phyloP scores from a whole-genome alignment of 2,888 invertebrate genomes.

The Shargacucullia verbasci region DNA sequence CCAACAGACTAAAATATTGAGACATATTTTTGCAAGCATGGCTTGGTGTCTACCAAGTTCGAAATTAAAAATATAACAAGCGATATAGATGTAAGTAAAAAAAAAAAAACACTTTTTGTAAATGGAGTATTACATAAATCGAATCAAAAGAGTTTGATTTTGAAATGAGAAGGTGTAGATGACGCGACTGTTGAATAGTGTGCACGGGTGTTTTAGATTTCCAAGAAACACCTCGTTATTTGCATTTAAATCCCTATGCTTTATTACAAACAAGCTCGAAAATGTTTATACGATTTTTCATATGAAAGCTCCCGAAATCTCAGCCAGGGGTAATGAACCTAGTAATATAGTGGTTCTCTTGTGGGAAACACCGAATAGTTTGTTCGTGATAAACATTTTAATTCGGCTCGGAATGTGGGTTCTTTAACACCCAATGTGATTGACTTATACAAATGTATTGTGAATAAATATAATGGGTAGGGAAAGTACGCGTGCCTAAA shows the following conservation, averaged over 20 bases:
- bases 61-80: no score
- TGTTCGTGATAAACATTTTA: slow-evolving; percentile 70
- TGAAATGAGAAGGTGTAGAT: slow-evolving; percentile 1
- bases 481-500: slow-evolving; percentile 15
- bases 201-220: slow-evolving; percentile 20
- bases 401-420: slow-evolving; percentile 59
- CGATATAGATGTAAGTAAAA: no score
- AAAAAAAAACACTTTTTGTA: no score
- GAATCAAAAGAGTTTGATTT: no score
- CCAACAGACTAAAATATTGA: no score
- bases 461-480: slow-evolving; percentile 22
- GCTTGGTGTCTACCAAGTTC: no score
- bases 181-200: slow-evolving; percentile 12
- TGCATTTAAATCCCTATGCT: slow-evolving; percentile 16
- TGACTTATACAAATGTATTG: slow-evolving; percentile 27
- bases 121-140: no score
- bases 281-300: slow-evolving; percentile 49
- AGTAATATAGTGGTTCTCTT: slow-evolving; percentile 48
- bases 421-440: slow-evolving; percentile 46
- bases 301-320: slow-evolving; percentile 16
- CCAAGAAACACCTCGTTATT: slow-evolving; percentile 34
- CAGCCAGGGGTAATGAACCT: slow-evolving; percentile 62
- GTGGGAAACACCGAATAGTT: slow-evolving; percentile 69
- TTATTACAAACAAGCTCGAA: slow-evolving; percentile 38
- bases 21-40: no score